phyloP scores from a whole-genome alignment of 2,797 vertebrate genomes.

The Sciaenops ocellatus region DNA sequence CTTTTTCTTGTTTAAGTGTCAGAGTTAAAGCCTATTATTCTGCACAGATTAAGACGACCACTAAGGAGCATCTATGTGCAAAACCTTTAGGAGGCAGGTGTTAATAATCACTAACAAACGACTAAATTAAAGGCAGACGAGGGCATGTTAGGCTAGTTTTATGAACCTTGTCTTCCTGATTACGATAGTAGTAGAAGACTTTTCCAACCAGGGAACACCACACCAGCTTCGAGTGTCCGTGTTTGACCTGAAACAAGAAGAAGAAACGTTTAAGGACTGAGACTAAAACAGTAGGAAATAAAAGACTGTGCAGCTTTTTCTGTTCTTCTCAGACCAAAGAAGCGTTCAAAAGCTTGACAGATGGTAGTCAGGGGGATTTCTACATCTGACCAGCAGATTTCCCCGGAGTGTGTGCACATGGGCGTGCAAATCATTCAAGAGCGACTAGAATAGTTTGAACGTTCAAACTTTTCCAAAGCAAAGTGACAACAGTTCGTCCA shows the following conservation, averaged over 20 bases:
- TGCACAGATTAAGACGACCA: not conserved
- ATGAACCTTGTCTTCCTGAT: constrained; percentile 94
- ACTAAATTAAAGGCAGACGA: not conserved
- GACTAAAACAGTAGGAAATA: constrained; percentile 6
- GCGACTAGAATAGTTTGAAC: constrained; percentile 1
- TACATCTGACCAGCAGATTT: constrained; percentile 53
- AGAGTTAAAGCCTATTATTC: not conserved
- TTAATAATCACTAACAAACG: not conserved
- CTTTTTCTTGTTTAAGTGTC: not conserved
- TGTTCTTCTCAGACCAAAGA: constrained; percentile 21
- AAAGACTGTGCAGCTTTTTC: not conserved
- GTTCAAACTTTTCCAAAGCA: constrained; percentile 8
- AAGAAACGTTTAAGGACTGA: not conserved
- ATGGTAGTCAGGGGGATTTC: constrained; percentile 16
- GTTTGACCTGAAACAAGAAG: constrained; percentile 89
- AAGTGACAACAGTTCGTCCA: constrained; percentile 11
- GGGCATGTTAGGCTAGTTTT: not conserved
- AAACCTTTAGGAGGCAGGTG: not conserved
- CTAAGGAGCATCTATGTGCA: not conserved
- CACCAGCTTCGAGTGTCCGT: constrained; percentile 96
- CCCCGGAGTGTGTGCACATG: constrained; percentile 1
- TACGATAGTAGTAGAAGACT: constrained; percentile 94
- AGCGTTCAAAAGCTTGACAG: constrained; percentile 22
- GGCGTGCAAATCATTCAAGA: constrained; percentile 20
- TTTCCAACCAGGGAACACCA: constrained; percentile 94